A percentile compares a stretch with the other conserved stretches of the same genome.
Conservation (phyloP, 2,888 invertebrate genomes). For the Epiblema foenella region DNA sequence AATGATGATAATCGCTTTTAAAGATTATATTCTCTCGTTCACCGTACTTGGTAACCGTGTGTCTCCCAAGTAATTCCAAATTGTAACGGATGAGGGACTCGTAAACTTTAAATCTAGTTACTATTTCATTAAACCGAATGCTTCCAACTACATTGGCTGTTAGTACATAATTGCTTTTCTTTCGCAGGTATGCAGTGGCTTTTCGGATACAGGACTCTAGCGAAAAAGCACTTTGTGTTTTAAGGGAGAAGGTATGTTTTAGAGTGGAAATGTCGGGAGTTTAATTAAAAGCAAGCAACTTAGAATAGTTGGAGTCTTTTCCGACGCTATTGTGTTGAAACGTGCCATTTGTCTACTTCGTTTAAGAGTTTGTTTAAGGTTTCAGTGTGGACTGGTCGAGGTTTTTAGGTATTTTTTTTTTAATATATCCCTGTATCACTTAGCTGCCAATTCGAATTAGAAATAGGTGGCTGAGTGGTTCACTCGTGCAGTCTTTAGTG, state of each 20-base stretch:
- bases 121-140: conserved; percentile 45
- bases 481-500: no score
- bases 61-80: conserved; percentile 36
- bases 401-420: conserved; percentile 9
- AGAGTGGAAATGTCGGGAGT: conserved; percentile 15
- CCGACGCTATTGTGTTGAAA: conserved; percentile 27
- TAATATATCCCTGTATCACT: background rate
- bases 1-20: no score
- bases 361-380: conserved; percentile 26
- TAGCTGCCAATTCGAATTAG: background rate
- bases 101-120: conserved; percentile 46
- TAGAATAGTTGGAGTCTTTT: conserved; percentile 36
- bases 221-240: background rate
- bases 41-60: conserved; percentile 14
- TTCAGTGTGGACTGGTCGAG: conserved; percentile 4
- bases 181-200: conserved; percentile 40
- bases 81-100: conserved; percentile 41
- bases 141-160: conserved; percentile 41
- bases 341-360: conserved; percentile 26
- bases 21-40: background rate
- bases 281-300: conserved; percentile 39
- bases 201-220: conserved; percentile 5
- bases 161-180: conserved; percentile 43
- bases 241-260: conserved; percentile 11
- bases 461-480: background rate